Conservation (phyloP, 1,140 invertebrate genomes). For the Aleiodes sp. region DNA sequence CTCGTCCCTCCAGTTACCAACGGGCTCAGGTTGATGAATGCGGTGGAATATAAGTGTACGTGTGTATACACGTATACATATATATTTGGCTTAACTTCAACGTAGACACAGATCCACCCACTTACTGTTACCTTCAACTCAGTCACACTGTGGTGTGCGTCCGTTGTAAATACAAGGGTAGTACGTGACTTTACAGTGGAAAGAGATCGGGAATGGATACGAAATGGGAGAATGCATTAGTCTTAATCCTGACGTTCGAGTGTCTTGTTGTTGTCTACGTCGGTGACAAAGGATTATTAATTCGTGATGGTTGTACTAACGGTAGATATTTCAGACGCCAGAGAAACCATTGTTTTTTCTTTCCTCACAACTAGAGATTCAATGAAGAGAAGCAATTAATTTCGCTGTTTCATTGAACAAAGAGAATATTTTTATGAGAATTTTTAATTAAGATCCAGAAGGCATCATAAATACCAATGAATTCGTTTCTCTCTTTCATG, state of each 20-base stretch:
- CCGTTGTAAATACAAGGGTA: neutral
- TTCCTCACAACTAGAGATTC: no score
- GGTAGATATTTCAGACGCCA: neutral
- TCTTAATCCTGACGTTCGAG: conserved; percentile 3
- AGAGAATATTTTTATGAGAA: no score
- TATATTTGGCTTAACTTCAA: conserved; percentile 3
- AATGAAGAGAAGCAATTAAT: no score
- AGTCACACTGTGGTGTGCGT: neutral
- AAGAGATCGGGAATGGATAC: neutral
- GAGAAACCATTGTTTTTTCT: no score
- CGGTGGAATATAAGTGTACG: neutral
- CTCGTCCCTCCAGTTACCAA: neutral
- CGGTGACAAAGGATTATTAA: conserved; percentile 6
- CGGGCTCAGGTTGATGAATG: conserved; percentile 5
- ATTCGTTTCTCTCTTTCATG: neutral
- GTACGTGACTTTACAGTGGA: neutral
- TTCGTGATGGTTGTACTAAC: neutral
- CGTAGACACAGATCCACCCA: neutral
- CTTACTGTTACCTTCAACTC: neutral
- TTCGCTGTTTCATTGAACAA: no score
- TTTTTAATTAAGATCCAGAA: neutral
- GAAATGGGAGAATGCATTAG: conserved; percentile 7
- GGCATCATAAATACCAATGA: neutral
- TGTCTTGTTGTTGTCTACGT: neutral
- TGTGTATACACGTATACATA: neutral